A percentile compares a stretch with the other conserved stretches of the same genome.
Evolutionary conservation across 1,140 invertebrate genomes (phyloP).

Genomic region (Scaptomyza montana): DNA sequence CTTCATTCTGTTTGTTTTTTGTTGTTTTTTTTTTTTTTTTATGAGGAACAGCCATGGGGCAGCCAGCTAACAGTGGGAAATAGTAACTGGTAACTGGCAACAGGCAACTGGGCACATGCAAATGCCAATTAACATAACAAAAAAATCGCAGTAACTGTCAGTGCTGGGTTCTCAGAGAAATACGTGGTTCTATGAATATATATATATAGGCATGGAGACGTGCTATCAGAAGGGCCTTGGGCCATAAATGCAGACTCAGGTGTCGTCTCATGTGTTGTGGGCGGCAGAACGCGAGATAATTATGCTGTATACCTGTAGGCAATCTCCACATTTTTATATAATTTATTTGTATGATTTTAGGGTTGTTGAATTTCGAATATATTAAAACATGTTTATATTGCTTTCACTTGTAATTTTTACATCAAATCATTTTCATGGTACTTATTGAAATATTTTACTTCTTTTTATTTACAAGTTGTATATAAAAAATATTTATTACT

Average conservation of each 20-base stretch:
- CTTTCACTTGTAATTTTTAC: background rate
- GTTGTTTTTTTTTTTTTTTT: conserved; percentile 12
- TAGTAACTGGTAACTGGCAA: conserved; percentile 10
- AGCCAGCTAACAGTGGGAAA: conserved; percentile 27
- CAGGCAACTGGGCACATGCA: conserved; percentile 35
- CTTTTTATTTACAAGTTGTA: no score
- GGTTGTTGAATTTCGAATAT: background rate
- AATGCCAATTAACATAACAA: conserved; percentile 81
- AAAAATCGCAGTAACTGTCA: conserved; percentile 40
- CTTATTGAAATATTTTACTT: no score
- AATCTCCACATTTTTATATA: conserved; percentile 1
- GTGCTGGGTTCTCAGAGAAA: conserved; percentile 2
- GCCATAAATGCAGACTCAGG: conserved; percentile 76
- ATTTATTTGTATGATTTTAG: background rate
- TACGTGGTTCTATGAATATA: conserved; percentile 1
- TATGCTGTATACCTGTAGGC: conserved; percentile 27
- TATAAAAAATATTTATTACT: no score
- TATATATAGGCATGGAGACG: conserved; percentile 5
- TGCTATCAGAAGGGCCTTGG: conserved; percentile 37
- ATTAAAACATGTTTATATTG: background rate
- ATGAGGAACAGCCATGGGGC: conserved; percentile 19
- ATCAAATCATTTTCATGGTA: background rate
- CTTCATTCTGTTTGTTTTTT: background rate
- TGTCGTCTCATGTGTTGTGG: conserved; percentile 68
- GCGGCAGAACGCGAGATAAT: conserved; percentile 52